Conservation (phyloP, 2,113 vertebrate species). For the Peromyscus californicus region DNA sequence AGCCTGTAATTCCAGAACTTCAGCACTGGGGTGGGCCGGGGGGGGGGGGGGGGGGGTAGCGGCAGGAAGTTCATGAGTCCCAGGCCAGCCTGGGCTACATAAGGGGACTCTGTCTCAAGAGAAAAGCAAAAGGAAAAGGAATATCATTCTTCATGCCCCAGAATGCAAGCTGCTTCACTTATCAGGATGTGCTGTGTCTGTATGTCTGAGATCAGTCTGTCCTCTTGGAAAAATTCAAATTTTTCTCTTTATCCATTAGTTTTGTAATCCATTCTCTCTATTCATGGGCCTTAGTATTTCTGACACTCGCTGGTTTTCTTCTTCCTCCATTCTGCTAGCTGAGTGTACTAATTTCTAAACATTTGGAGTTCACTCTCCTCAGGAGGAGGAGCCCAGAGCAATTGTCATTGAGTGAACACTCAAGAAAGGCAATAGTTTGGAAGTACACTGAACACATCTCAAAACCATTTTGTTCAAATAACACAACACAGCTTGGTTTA, state of each 20-base stretch:
- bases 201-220: neutral
- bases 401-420: conserved; percentile 64
- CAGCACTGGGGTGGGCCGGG: no score
- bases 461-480: conserved; percentile 74
- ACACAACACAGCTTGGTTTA: conserved; percentile 75
- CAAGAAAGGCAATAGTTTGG: conserved; percentile 46
- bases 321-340: neutral
- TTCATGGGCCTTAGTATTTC: conserved; percentile 45
- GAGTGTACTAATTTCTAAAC: conserved; percentile 29
- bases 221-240: no score
- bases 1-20: neutral
- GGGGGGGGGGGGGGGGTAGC: neutral
- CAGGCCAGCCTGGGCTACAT: neutral
- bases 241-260: no score
- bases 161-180: neutral
- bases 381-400: conserved; percentile 49
- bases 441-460: conserved; percentile 52
- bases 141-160: neutral
- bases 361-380: conserved; percentile 42
- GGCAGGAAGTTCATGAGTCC: neutral
- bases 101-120: neutral
- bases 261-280: conserved; percentile 31
- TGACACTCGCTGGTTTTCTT: neutral
- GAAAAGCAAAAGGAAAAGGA: neutral
- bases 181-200: neutral